Evolutionary conservation across 2,797 vertebrate species (phyloP), one percentile per base, ranked within the genome.

Genomic region (Paguma larvata): DNA sequence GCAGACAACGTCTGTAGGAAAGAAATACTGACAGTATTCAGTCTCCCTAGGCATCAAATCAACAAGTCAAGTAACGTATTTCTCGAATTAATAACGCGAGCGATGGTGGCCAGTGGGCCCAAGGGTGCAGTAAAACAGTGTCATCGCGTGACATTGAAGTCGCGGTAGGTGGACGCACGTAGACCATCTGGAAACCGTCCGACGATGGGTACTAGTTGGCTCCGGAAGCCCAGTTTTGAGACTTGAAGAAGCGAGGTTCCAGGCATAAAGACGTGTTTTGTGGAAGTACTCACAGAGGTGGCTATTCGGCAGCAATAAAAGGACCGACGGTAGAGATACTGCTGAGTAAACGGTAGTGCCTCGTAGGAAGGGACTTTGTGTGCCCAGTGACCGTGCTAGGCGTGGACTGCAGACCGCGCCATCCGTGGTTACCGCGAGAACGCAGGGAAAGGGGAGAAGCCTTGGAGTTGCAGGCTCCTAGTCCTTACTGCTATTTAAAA

Each of bases 321-420:
- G 6, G 56, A 38, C n/a, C 0, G 12, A 11, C 18, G 7, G 1
- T 3, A 16, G 65, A 41, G 75, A 11, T 11, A 0, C 23, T 2
- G n/a, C 38, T 44, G 1, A 32, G 59, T 63, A 25, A 41, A 9
- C 8, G 12, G 9, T 4, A 6, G 44, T 0, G 18, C 21, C 59
- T 46, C 4, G 0, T 3, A 0, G 0, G 5, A n/a, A 16, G 32
- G 12, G 4, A 19, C 1, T 2, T 13, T n/a, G 2, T 0, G 23
- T 1, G 70, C 10, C 65, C 27, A 6, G 12, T 3, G 3, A 3
- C 2, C 2, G 6, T 1, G 23, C 73, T 67, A 0, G 44, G 11
- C 0, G 41, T 18, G 7, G 72, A 21, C 89, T 0, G 1, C 23
- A 12, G 32, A 13, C 2, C 5, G 19, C 13, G 7, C 7, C 68